Conservation (phyloP, 2,888 invertebrate species). For the Caenorhabditis sp. region DNA sequence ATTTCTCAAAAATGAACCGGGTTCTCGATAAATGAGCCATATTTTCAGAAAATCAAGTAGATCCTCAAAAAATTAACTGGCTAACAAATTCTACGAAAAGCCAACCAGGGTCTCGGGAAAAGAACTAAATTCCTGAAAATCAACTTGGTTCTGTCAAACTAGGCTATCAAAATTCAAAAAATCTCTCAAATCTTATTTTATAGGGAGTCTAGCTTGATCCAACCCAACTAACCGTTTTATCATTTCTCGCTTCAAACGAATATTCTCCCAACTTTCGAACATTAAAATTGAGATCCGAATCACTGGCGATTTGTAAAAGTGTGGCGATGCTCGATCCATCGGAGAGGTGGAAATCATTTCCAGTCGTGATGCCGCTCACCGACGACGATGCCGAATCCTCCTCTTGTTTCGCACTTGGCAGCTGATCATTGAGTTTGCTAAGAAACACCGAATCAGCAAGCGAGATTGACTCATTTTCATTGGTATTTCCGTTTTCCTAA, state of each 20-base stretch:
- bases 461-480: slow-evolving; percentile 34
- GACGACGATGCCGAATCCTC: slow-evolving; percentile 50
- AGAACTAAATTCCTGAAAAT: too few species aligned
- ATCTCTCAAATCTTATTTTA: too few species aligned
- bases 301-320: slow-evolving; percentile 57
- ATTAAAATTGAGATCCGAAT: slow-evolving; percentile 55
- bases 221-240: slow-evolving; percentile 37
- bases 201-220: not conserved
- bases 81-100: too few species aligned
- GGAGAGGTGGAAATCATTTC: slow-evolving; percentile 44
- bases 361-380: slow-evolving; percentile 36
- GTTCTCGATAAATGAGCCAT: too few species aligned
- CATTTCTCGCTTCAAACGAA: slow-evolving; percentile 49
- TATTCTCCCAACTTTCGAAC: slow-evolving; percentile 51
- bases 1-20: too few species aligned
- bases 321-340: slow-evolving; percentile 49
- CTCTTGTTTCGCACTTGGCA: slow-evolving; percentile 34
- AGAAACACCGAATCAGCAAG: slow-evolving; percentile 47
- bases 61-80: too few species aligned
- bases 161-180: too few species aligned
- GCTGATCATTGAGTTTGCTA: slow-evolving; percentile 37
- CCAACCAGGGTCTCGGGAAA: too few species aligned
- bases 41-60: too few species aligned
- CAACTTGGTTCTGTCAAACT: too few species aligned
- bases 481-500: slow-evolving; percentile 36